Evolutionary conservation across 2,113 vertebrate species (phyloP).

Genomic region (Oenanthe oenanthe): DNA sequence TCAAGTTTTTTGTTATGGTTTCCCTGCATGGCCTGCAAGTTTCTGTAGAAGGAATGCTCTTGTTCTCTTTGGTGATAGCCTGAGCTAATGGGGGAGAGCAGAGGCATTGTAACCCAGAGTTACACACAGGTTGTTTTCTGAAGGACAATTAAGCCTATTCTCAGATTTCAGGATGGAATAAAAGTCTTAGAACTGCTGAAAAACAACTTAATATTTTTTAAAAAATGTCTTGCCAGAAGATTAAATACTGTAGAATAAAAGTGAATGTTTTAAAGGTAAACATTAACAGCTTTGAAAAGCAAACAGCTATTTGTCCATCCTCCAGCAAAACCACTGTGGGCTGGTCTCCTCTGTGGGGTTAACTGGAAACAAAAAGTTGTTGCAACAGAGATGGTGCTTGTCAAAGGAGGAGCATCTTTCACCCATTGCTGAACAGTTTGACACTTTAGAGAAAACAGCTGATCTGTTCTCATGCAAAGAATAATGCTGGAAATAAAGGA

Average conservation of each 20-base stretch:
- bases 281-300: neutral
- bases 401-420: neutral
- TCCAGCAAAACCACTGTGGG: neutral
- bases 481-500: constrained; percentile 46
- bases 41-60: neutral
- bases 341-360: neutral
- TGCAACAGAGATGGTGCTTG: neutral
- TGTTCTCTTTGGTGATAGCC: neutral
- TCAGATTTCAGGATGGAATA: neutral
- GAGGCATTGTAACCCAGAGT: neutral
- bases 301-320: neutral
- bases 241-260: neutral
- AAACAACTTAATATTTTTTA: neutral
- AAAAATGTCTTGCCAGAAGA: neutral
- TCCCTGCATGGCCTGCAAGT: neutral
- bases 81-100: neutral
- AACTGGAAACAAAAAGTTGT: neutral
- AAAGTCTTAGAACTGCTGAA: neutral
- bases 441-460: constrained; percentile 48
- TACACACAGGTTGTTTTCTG: neutral
- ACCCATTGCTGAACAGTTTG: neutral
- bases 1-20: neutral
- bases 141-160: neutral
- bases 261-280: neutral
- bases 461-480: constrained; percentile 40